Evolutionary conservation across 1,140 invertebrate species (phyloP).

Genomic region (Pectinophora gossypiella): DNA sequence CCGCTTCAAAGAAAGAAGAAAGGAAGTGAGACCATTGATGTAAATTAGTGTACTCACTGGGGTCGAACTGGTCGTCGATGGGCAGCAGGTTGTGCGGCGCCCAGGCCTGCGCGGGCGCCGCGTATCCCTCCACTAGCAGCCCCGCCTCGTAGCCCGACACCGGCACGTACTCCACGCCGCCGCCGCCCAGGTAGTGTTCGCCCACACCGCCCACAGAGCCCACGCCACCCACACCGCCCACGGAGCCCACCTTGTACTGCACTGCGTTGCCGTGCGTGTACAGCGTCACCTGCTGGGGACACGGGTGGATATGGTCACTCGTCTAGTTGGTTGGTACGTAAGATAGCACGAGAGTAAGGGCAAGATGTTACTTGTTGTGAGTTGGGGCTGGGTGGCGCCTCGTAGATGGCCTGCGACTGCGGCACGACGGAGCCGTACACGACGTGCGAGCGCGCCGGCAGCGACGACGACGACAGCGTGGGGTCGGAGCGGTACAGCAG

Average conservation of each 20-base stretch:
- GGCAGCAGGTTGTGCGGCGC: constrained; percentile 54
- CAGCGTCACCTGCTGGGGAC: constrained; percentile 67
- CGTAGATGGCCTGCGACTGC: constrained; percentile 63
- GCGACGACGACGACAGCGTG: constrained; percentile 75
- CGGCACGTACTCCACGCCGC: constrained; percentile 59
- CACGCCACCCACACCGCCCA: too few species aligned
- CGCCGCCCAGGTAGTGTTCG: constrained; percentile 66
- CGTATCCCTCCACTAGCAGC: constrained; percentile 59
- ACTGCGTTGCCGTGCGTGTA: constrained; percentile 71
- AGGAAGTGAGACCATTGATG: background rate
- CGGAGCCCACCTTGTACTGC: constrained; percentile 69
- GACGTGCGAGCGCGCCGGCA: constrained; percentile 60
- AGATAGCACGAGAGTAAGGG: background rate
- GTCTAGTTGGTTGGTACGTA: background rate
- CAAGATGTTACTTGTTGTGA: constrained; percentile 56
- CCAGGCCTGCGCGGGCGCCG: constrained; percentile 50
- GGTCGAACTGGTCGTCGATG: constrained; percentile 64
- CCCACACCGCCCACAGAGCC: too few species aligned
- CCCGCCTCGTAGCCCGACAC: constrained; percentile 61
- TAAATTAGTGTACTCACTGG: constrained; percentile 31
- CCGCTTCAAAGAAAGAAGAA: background rate
- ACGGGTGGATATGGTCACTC: background rate
- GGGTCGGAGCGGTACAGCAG: constrained; percentile 77
- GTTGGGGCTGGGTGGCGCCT: constrained; percentile 75
- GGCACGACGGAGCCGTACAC: constrained; percentile 59